Conservation (phyloP, 2,797 vertebrate genomes). For the Manis pentadactyla region DNA sequence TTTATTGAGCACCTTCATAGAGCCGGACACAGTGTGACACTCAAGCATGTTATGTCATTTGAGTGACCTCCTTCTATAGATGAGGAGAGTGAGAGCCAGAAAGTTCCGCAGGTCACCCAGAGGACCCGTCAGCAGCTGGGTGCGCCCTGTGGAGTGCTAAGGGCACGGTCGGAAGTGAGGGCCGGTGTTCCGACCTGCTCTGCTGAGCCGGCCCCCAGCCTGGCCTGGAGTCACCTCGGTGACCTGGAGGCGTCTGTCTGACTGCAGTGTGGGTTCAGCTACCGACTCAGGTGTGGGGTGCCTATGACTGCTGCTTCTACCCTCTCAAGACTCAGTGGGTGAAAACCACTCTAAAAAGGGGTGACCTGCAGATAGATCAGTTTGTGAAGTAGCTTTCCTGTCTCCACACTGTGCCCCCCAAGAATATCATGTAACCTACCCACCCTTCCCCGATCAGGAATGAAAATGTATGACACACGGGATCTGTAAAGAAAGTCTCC, state of each 20-base stretch:
- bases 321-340: background rate
- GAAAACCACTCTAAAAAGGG: background rate
- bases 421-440: background rate
- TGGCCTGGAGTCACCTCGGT: too few relatives aligned
- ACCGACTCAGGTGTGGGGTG: background rate
- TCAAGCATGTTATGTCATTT: accelerated
- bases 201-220: background rate
- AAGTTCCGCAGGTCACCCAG: accelerated
- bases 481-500: background rate
- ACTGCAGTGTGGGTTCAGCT: background rate
- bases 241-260: accelerated
- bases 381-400: background rate
- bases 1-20: background rate
- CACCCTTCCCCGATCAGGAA: too few relatives aligned
- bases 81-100: background rate
- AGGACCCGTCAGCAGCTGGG: too few relatives aligned
- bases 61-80: background rate
- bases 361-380: background rate
- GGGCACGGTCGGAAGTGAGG: background rate
- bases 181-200: accelerated
- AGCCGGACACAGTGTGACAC: background rate
- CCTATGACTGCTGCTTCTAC: accelerated
- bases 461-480: accelerated
- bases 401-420: background rate
- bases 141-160: accelerated